Evolutionary conservation across 2,888 invertebrate genomes (phyloP).

Genomic region (Gymnocheta viridis): DNA sequence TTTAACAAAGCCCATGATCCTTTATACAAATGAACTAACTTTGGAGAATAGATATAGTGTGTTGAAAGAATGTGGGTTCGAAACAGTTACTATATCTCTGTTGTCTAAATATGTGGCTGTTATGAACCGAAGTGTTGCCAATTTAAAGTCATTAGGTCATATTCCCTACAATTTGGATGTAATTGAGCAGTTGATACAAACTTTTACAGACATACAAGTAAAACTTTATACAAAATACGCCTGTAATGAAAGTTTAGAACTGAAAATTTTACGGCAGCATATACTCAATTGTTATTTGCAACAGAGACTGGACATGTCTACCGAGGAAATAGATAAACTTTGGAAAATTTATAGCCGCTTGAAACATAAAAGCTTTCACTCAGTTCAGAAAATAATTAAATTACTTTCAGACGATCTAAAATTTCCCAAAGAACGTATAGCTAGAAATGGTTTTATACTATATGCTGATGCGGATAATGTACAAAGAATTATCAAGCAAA

Average conservation of each 20-base stretch:
- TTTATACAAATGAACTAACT: constrained; percentile 84
- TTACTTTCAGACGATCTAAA: constrained; percentile 84
- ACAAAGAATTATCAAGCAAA: constrained; percentile 83
- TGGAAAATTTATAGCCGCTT: constrained; percentile 79
- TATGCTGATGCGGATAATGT: constrained; percentile 85
- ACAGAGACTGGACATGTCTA: constrained; percentile 80
- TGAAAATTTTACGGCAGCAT: constrained; percentile 77
- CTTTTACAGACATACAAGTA: constrained; percentile 74
- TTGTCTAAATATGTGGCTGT: constrained; percentile 80
- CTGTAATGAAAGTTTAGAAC: constrained; percentile 72
- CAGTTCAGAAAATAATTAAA: constrained; percentile 84
- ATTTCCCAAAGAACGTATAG: constrained; percentile 83
- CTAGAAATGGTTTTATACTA: constrained; percentile 85
- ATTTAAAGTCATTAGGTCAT: constrained; percentile 80
- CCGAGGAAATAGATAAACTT: constrained; percentile 78
- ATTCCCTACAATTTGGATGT: constrained; percentile 82
- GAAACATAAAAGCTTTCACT: constrained; percentile 82
- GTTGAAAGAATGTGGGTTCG: constrained; percentile 85
- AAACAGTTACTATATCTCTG: constrained; percentile 79
- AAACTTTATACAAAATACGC: constrained; percentile 58
- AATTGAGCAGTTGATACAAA: constrained; percentile 76
- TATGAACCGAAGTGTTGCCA: constrained; percentile 77
- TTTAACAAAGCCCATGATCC: constrained; percentile 83
- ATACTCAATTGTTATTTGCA: constrained; percentile 80
- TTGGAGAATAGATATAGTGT: constrained; percentile 85